Percentiles rank a stretch among this genome's conserved stretches.
Evolutionary conservation across 2,113 vertebrate species (phyloP).

Genomic region (Noctilio leporinus): DNA sequence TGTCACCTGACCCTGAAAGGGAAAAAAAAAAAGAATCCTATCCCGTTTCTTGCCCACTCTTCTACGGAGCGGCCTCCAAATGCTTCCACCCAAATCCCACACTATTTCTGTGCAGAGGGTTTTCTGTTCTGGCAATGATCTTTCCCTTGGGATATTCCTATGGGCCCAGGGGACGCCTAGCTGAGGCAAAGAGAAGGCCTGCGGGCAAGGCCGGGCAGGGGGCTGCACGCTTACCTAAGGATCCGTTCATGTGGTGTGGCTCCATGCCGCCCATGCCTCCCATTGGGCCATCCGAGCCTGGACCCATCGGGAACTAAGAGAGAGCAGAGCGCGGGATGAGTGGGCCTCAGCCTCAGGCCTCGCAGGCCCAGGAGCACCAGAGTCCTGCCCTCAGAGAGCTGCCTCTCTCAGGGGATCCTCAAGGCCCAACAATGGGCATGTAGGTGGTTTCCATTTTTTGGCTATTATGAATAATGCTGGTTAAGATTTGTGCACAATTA

Average conservation of each 20-base stretch:
- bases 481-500: accelerated
- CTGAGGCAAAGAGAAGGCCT: accelerated
- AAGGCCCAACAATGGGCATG: accelerated
- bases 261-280: slow-evolving; percentile 99
- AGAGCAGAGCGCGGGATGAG: neutral
- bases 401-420: neutral
- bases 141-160: neutral
- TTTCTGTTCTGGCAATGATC: neutral
- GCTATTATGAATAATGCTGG: neutral
- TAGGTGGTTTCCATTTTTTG: neutral
- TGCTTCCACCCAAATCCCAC: neutral
- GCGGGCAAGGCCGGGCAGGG: accelerated
- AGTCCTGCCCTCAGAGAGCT: neutral
- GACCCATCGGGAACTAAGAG: slow-evolving; percentile 94
- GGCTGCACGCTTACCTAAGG: slow-evolving; percentile 81
- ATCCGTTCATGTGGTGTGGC: slow-evolving; percentile 99
- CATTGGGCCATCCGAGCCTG: slow-evolving; percentile 96
- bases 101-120: neutral
- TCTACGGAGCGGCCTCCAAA: neutral
- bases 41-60: neutral
- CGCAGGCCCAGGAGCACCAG: neutral
- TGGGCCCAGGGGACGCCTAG: neutral
- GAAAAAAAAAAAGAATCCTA: neutral
- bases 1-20: slow-evolving; percentile 93
- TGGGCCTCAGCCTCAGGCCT: neutral